phyloP scores from a whole-genome alignment of 37 sponge, comb jelly and placozoan genomes.

The Aplysina aerophoba region DNA sequence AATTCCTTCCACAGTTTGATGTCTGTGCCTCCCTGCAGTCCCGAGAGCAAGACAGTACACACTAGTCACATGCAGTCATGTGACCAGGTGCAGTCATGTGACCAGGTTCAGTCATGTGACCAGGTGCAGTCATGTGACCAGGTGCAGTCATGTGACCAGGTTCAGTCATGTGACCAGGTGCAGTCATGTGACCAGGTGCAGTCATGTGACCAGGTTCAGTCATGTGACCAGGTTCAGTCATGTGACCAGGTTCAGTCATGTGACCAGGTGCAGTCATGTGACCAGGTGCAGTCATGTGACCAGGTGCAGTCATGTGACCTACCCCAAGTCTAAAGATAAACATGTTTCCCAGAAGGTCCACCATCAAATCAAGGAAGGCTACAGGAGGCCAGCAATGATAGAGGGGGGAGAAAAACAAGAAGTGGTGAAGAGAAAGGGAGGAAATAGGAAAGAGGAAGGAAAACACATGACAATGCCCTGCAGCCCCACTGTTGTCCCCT shows the following conservation, averaged over 20 bases:
- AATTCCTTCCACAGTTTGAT: slow-evolving; percentile 14
- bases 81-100: too few relatives aligned
- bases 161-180: too few relatives aligned
- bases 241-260: neutral
- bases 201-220: too few relatives aligned
- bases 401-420: too few relatives aligned
- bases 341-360: slow-evolving; percentile 23
- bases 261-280: neutral
- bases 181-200: neutral
- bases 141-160: neutral
- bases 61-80: neutral
- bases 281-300: neutral
- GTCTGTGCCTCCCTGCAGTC: slow-evolving; percentile 16
- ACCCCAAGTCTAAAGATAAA: neutral
- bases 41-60: neutral
- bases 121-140: neutral
- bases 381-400: neutral
- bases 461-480: too few relatives aligned
- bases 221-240: too few relatives aligned
- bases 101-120: neutral
- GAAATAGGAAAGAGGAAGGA: too few relatives aligned
- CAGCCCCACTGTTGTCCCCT: too few relatives aligned
- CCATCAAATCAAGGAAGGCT: slow-evolving; percentile 41
- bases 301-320: neutral
- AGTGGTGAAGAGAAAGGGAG: too few relatives aligned